Evolutionary conservation across 30 jellyfish, hydroid and myxozoan species (phyloP).

Genomic region (Euphysa ruthae): DNA sequence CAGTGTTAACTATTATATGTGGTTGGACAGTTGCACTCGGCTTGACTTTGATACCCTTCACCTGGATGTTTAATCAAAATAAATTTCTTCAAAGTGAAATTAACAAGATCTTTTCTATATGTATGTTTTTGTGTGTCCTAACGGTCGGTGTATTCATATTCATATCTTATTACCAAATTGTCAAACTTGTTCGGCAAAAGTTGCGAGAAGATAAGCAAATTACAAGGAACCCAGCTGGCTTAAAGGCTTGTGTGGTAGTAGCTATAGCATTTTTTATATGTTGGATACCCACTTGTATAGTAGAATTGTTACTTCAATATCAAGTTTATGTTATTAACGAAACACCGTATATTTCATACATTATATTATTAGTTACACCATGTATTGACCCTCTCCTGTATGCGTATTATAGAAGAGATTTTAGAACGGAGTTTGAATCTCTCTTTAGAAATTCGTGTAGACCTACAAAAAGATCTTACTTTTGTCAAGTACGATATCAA

Average conservation of each 20-base stretch:
- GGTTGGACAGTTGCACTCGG: slow-evolving; percentile 26
- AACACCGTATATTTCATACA: slow-evolving; percentile 9
- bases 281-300: slow-evolving; percentile 30
- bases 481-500: no score
- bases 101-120: background rate
- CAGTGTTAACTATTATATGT: background rate
- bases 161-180: slow-evolving; percentile 6
- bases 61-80: slow-evolving; percentile 7
- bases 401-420: slow-evolving; percentile 40
- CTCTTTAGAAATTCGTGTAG: no score
- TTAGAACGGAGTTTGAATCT: no score
- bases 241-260: slow-evolving; percentile 27
- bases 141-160: slow-evolving; percentile 9
- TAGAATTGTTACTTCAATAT: slow-evolving; percentile 14
- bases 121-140: slow-evolving; percentile 10
- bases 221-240: slow-evolving; percentile 23
- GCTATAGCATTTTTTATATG: slow-evolving; percentile 30
- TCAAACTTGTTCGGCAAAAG: slow-evolving; percentile 6
- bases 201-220: background rate
- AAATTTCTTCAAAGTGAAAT: background rate
- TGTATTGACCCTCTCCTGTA: slow-evolving; percentile 46
- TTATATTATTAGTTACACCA: slow-evolving; percentile 21
- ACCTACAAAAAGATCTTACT: no score
- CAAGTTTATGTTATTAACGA: background rate
- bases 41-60: slow-evolving; percentile 15